A percentile compares a stretch with the other conserved stretches of the same genome.
phyloP scores from a whole-genome alignment of 2,113 vertebrate species.

The Triplophysa rosa region DNA sequence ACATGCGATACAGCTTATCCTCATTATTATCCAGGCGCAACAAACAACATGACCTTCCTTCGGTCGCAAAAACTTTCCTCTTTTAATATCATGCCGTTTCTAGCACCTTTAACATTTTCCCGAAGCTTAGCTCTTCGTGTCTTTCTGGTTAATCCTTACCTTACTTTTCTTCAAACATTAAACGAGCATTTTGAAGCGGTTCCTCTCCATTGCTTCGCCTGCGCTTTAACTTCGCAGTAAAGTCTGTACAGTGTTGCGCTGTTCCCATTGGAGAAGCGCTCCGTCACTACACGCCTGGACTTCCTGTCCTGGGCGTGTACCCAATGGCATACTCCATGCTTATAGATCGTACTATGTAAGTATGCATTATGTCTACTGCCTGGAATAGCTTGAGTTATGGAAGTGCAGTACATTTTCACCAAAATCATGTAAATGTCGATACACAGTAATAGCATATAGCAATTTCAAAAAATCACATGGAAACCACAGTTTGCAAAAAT shows the following conservation, averaged over 20 bases:
- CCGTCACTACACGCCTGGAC: slow-evolving; percentile 28
- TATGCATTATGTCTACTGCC: background rate
- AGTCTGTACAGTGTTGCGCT: background rate
- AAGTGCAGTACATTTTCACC: no score
- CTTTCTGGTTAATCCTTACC: slow-evolving; percentile 36
- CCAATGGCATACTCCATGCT: background rate
- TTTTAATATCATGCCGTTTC: background rate
- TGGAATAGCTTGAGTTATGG: background rate
- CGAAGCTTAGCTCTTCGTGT: background rate
- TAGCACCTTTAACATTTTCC: no score
- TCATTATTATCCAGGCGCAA: background rate
- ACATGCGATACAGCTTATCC: background rate
- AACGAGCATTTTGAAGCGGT: slow-evolving; percentile 54
- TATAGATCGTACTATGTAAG: background rate
- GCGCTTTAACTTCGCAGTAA: slow-evolving; percentile 35
- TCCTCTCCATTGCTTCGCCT: slow-evolving; percentile 52
- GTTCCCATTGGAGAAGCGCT: slow-evolving; percentile 45
- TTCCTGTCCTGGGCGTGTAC: slow-evolving; percentile 38
- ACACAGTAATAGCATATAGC: no score
- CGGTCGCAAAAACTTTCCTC: slow-evolving; percentile 29
- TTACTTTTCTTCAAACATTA: slow-evolving; percentile 45
- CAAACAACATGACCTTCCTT: background rate
- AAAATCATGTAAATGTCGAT: no score
- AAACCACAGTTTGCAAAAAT: no score
- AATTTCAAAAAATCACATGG: no score